Conservation (phyloP, 2,797 vertebrate species). For the Lagorchestes hirsutus region DNA sequence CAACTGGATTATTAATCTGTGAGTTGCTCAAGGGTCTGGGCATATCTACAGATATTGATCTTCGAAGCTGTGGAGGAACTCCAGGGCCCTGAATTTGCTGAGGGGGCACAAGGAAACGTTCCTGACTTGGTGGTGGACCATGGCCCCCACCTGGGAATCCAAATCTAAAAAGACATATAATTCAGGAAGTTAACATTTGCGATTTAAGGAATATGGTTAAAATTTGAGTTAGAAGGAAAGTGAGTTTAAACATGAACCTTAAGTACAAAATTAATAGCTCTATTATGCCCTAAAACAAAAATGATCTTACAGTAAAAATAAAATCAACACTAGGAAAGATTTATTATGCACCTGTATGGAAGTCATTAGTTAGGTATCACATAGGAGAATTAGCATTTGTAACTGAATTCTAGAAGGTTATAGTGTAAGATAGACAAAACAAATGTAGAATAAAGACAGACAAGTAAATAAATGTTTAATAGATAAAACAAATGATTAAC, state of each 20-base stretch:
- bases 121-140: conserved; percentile 89
- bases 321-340: background rate
- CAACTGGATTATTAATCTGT: conserved; percentile 84
- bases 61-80: conserved; percentile 92
- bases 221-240: background rate
- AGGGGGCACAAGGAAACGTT: conserved; percentile 91
- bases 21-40: conserved; percentile 88
- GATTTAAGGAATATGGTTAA: background rate
- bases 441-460: background rate
- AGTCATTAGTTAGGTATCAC: background rate
- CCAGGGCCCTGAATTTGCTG: conserved; percentile 91
- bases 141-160: conserved; percentile 91
- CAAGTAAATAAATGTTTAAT: background rate
- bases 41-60: conserved; percentile 92
- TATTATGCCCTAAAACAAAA: background rate
- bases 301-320: conserved; percentile 21
- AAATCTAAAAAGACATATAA: conserved; percentile 86
- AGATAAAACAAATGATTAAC: background rate
- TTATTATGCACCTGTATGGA: background rate
- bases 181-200: conserved; percentile 17
- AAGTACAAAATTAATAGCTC: background rate
- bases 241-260: background rate
- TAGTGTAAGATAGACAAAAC: background rate
- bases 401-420: background rate
- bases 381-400: background rate